These are phyloP conservation scores for Bucco capensis DNA, from an alignment of 2,113 vertebrate genomes.

Conservation along the genomic window DNA sequence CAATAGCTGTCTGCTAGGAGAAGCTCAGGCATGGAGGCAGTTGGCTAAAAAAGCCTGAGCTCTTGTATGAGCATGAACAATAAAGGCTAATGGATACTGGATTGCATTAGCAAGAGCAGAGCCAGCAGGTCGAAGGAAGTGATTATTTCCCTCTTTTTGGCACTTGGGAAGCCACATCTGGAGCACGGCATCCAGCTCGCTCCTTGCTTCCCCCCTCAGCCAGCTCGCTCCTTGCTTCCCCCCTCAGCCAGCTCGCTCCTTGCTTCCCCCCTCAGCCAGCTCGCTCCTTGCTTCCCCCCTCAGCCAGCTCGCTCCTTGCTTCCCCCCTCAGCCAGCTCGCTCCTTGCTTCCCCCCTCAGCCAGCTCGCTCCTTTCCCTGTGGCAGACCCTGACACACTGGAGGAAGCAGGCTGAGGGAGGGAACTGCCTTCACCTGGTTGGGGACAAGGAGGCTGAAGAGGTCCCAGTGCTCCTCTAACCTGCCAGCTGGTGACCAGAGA, in stretches of 20 bases:
- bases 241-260: background rate
- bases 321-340: background rate
- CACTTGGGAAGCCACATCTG: slow-evolving; percentile 37
- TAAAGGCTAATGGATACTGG: slow-evolving; percentile 38
- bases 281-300: background rate
- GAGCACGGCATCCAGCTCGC: background rate
- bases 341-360: no score
- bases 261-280: background rate
- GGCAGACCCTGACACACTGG: background rate
- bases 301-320: background rate
- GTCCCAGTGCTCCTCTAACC: background rate
- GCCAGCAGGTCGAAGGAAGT: slow-evolving; percentile 58
- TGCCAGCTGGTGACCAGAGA: background rate
- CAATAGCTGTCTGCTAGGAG: background rate
- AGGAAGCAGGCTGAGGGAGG: background rate
- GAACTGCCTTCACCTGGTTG: accelerated
- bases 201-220: background rate
- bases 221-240: background rate
- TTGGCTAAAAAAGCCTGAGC: slow-evolving; percentile 4
- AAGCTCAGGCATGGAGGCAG: background rate
- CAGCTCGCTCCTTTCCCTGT: background rate
- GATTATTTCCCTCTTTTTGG: slow-evolving; percentile 52
- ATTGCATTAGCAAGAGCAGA: slow-evolving; percentile 42
- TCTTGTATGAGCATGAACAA: slow-evolving; percentile 2
- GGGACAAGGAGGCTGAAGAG: background rate